Evolutionary conservation across 2,797 vertebrate genomes (phyloP).

Genomic region (Chloroceryle amazona): DNA sequence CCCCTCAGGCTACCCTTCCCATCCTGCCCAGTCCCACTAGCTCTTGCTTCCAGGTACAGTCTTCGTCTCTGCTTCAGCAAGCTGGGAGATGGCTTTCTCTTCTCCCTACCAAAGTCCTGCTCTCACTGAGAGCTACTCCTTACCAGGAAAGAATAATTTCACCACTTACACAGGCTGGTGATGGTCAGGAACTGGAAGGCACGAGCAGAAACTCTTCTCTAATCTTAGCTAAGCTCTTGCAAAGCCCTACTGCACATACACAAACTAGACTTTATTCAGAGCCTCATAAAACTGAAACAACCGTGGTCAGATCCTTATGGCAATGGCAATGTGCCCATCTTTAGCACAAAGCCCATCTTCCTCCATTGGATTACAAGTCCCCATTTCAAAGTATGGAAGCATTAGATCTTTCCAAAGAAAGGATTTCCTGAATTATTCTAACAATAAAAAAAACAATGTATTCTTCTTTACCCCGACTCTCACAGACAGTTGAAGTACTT

Average conservation of each 20-base stretch:
- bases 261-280: neutral
- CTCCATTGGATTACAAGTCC: neutral
- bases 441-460: neutral
- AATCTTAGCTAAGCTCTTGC: slow-evolving; percentile 28
- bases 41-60: neutral
- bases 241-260: slow-evolving; percentile 8
- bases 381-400: slow-evolving; percentile 14
- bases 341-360: slow-evolving; percentile 19
- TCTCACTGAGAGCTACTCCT: neutral
- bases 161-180: accelerated
- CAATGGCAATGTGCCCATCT: neutral
- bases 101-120: neutral
- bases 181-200: neutral
- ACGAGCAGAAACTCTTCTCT: neutral
- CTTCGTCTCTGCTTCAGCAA: neutral
- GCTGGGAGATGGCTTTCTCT: neutral
- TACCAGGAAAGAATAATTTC: neutral
- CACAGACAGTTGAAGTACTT: neutral
- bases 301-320: neutral
- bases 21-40: neutral
- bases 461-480: neutral
- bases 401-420: slow-evolving; percentile 35
- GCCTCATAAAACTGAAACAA: slow-evolving; percentile 1
- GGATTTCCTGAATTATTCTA: slow-evolving; percentile 61
- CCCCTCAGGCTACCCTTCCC: neutral